phyloP scores from a whole-genome alignment of 1,140 invertebrate species.

The Hydropsyche tenuis region DNA sequence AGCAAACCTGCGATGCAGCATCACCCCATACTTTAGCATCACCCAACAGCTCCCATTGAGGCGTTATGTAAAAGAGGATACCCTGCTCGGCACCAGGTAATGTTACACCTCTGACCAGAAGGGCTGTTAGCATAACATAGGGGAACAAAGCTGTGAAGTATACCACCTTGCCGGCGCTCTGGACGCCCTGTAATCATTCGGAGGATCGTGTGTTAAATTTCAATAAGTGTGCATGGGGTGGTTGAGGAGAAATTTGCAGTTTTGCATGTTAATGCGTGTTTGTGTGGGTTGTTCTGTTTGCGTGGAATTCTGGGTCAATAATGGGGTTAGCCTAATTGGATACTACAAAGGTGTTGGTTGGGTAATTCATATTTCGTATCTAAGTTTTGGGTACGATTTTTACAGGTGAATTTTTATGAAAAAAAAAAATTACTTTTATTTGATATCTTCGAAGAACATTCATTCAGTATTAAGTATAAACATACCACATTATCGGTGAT shows the following conservation, averaged over 20 bases:
- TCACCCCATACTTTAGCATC: constrained; percentile 68
- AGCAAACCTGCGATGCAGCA: constrained; percentile 64
- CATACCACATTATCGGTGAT: background rate
- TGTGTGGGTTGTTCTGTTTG: too few relatives aligned
- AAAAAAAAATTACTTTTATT: too few relatives aligned
- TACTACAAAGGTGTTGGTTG: too few relatives aligned
- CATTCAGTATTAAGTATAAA: background rate
- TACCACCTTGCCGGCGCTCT: constrained; percentile 82
- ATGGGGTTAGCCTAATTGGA: too few relatives aligned
- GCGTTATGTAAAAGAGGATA: constrained; percentile 77
- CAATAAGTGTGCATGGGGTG: too few relatives aligned
- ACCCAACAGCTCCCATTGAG: constrained; percentile 73
- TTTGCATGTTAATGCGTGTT: too few relatives aligned
- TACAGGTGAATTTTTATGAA: too few relatives aligned
- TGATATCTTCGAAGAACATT: too few relatives aligned
- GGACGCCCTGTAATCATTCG: constrained; percentile 65
- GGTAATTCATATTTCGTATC: too few relatives aligned
- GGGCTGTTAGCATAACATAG: constrained; percentile 75
- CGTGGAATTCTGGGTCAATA: too few relatives aligned
- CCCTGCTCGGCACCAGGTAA: constrained; percentile 75
- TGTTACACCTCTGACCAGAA: constrained; percentile 73
- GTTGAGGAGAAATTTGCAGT: background rate
- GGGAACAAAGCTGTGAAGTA: constrained; percentile 81
- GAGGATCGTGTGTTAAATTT: too few relatives aligned
- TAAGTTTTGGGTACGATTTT: too few relatives aligned